These are phyloP conservation scores for Vidua chalybeata DNA, from an alignment of 2,113 vertebrate species.

Conservation along the genomic window DNA sequence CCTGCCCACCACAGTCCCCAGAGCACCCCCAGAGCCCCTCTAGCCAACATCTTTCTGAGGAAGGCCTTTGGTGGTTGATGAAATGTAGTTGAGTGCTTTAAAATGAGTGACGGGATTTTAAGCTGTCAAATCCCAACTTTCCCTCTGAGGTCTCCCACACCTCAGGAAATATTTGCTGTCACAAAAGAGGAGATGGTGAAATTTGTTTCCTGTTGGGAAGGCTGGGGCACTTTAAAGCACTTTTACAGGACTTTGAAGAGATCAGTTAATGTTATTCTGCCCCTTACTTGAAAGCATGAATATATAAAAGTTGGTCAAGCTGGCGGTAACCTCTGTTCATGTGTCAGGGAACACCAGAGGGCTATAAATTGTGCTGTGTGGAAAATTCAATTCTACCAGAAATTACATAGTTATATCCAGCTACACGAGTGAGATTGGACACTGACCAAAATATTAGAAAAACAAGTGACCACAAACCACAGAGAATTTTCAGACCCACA, in stretches of 20 bases:
- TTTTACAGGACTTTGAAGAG: background rate
- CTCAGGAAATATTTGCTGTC: background rate
- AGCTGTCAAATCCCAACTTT: background rate
- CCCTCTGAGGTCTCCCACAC: background rate
- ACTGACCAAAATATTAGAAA: slow-evolving; percentile 69
- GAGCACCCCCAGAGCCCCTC: background rate
- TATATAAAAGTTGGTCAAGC: slow-evolving; percentile 39
- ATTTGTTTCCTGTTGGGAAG: background rate
- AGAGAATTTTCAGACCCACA: slow-evolving; percentile 62
- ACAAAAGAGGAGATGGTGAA: background rate
- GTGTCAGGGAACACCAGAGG: slow-evolving; percentile 47
- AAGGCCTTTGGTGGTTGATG: background rate
- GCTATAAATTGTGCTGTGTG: slow-evolving; percentile 63
- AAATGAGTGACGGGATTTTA: background rate
- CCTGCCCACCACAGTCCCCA: background rate
- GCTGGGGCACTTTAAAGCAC: background rate
- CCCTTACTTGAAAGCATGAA: slow-evolving; percentile 10
- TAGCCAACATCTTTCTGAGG: background rate
- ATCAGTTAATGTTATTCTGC: slow-evolving; percentile 23
- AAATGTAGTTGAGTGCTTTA: background rate
- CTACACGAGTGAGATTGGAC: slow-evolving; percentile 58
- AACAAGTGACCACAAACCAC: slow-evolving; percentile 72
- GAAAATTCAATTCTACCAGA: slow-evolving; percentile 74
- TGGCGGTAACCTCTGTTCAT: slow-evolving; percentile 26
- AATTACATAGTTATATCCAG: slow-evolving; percentile 67